Base-by-base conservation (phyloP, 2,113 vertebrate genomes). In the Daphoenositta chrysoptera region DNA sequence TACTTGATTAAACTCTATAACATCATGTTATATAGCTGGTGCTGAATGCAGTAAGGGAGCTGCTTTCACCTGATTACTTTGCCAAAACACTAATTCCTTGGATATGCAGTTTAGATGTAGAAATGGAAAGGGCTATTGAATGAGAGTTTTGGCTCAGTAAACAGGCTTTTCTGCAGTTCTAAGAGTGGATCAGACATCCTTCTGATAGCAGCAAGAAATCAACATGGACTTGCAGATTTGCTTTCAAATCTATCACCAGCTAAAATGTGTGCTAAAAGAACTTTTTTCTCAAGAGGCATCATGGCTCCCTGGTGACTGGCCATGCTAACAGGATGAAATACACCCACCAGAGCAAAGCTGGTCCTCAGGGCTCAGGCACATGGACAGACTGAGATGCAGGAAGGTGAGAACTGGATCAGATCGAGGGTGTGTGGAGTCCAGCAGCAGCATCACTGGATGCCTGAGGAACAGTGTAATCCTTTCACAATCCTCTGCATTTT, bases 341-440 rank as follows among this genome's bases (percentile, higher is more conserved):
- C 20, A 42, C 35, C 28, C 87, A 69, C 47, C 27, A 26, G 20
- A 45, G 37, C 37, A 48, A 48, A 84, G 57, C 53, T 69, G 53
- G 13, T 76, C 40, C 63, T 40, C 47, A 33, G 26, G n/a, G 40
- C 44, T 93, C 57, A 68, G 51, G 27, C 58, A 73, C 1, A 0
- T 0, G 0, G 53, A 4, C 9, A 28, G 61, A 6, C 12, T 90
- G 66, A 50, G 13, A 12, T 5, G 31, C 53, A 73, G 79, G 35
- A 44, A 79, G 31, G 26, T n/a, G 30, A 76, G 45, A 83, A 30
- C 11, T 21, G 15, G 13, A 9, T 83, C 82, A 94, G 31, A n/a
- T 6, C 0, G 0, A 60, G 45, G 40, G 23, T 57, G 48, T 80
- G 33, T 56, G 2, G 0, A 86, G 33, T 10, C 21, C 35, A 58